Conservation (phyloP, 1,140 invertebrate genomes). For the Pachyrhynchus sulphureomaculatus region DNA sequence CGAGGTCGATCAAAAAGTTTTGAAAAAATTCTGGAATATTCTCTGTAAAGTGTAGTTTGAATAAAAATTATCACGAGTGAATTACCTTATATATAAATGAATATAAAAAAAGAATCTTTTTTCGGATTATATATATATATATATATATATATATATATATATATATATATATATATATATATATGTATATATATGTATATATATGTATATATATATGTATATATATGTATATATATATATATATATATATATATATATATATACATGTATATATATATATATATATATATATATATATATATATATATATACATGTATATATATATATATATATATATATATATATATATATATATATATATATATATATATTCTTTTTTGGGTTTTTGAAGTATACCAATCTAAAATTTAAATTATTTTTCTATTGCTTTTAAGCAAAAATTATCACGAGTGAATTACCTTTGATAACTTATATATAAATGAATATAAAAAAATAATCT, state of each 20-base stretch:
- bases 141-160: slow-evolving; percentile 3
- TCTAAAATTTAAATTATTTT: no score
- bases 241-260: slow-evolving; percentile 4
- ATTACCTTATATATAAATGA: not conserved
- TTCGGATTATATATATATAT: not conserved
- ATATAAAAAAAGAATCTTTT: not conserved
- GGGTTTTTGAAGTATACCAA: no score
- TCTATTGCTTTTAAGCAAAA: no score
- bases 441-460: no score
- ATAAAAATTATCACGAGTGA: no score
- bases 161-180: slow-evolving; percentile 4
- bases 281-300: slow-evolving; percentile 4
- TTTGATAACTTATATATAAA: not conserved
- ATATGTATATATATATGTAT: slow-evolving; percentile 1
- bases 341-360: not conserved
- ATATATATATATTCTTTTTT: no score
- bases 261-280: slow-evolving; percentile 1
- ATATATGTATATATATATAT: slow-evolving; percentile 1
- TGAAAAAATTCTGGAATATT: no score
- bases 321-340: not conserved
- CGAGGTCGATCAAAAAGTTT: no score
- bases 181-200: not conserved
- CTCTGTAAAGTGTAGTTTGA: no score
- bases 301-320: slow-evolving; percentile 1
- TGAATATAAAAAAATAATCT: not conserved